Base-by-base conservation (phyloP, 2,888 invertebrate genomes). In the Acanthoscelides obtectus region DNA sequence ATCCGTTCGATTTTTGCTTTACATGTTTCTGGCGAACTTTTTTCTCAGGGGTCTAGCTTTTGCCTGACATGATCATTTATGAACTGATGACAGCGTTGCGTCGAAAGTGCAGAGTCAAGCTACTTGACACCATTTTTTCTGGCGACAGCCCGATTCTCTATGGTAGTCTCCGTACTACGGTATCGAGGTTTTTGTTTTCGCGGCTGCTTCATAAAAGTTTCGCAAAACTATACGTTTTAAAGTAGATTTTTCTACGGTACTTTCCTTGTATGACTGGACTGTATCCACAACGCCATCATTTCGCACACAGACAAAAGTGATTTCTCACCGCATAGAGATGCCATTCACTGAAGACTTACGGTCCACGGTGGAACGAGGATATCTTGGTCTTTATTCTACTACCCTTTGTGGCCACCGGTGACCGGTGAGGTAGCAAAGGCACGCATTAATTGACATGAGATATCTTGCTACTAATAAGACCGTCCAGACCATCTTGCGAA, bases 381-480 rank as follows among this genome's bases (percentile, higher is more conserved):
- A 77, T 76, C 74, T 45, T 45, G 17, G 45, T 17, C 45, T 45
- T 66, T 22, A 66, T 22, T 66, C 66, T 20, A 20, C 20, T 66
- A n/a, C 66, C 20, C 20, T 21, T 66, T 22, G 22, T 66, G 66
- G 66, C 22, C 21, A 66, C 8, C 66, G 20, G 45, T 45, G 45
- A 66, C 8, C 66, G 20, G 45, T 45, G 45, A 45, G 66, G 66
- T 66, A 66, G 66, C 66, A 20, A 22, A 78, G 72, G 77, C 76
- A 76, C 72, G 75, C 76, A 75, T 78, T 78, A 80, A 77, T 79
- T 76, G 78, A 77, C 79, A 78, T 76, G 75, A 76, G 76, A 78
- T 78, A 78, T 78, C 77, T 45, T 77, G 76, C 74, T 76, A 77
- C 77, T 78, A 79, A 79, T 79, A 79, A 78, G 79, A 76, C 74